Evolutionary conservation across 2,113 vertebrate species (phyloP), one percentile per base, ranked within the genome.

Genomic region (Tichodroma muraria): DNA sequence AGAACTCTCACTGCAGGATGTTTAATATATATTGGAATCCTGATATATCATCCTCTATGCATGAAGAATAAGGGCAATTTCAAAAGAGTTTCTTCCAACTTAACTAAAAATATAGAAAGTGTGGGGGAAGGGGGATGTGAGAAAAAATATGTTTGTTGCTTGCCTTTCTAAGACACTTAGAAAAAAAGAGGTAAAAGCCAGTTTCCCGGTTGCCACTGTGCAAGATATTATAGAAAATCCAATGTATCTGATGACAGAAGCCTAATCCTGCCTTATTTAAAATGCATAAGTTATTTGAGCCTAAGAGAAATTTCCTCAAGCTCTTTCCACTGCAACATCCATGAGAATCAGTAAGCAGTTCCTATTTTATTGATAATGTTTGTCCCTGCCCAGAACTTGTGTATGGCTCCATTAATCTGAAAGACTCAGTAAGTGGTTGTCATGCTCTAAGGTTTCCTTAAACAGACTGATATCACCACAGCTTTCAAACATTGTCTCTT

Each of bases 371-470:
- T 88, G 81, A 78, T 80, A 91, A 79, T 65, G 21, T 72, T 82
- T 88, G 30, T 53, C 81, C 81, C 57, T 87, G 57, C 76, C 15
- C 60, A 84, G 72, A 94, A 87, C 50, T 60, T 83, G 42, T 73
- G 33, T 37, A 76, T 9, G 38, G 28, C 57, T 95, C 92, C 90
- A 95, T 94, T 95, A 96, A 91, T 95, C 79, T 92, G 93, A 96
- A 96, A 91, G 76, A 83, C 68, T 85, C 83, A 80, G 64, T 47
- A 95, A 93, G 84, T 22, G 69, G 45, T 57, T 95, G 52, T 92
- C 92, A 92, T 61, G 54, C 33, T 86, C 71, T 83, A 86, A 87
- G 44, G 80, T 78, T 91, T 82, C 88, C 88, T 93, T 95, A 94
- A 92, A 81, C 23, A 94, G 59, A 65, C 70, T 96, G 93, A 47